Base-by-base conservation (phyloP, 2,113 vertebrate genomes). In the Pterocles burchelli region DNA sequence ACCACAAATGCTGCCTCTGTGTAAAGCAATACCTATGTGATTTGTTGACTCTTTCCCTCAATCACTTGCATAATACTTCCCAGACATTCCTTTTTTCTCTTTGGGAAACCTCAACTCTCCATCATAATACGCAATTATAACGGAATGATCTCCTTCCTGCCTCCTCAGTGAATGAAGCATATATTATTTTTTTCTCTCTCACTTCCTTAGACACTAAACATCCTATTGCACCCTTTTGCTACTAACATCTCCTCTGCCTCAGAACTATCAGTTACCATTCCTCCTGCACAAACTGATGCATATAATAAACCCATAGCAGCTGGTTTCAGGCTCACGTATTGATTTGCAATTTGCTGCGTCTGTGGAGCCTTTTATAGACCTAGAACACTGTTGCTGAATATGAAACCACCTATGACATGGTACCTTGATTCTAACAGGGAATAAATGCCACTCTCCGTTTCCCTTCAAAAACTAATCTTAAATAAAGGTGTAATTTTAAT, bases 401-500 rank as follows among this genome's bases (percentile, higher is more conserved):
- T 6, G 14, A 62, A 66, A 57, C 16, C 13, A 71, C 19, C 29
- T 63, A 21, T 33, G 43, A 84, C 61, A 71, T 0, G 0, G 46
- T n/a, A 73, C 19, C 45, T 65, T 72, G 48, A 88, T 68, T 90
- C 74, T 76, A 79, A 89, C 26, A 66, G 49, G 36, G 36, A 92
- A 72, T 85, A 93, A 95, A 93, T 76, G 25, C 49, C 48, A 90
- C 68, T 45, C 46, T 66, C 63, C 5, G 1, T 51, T 76, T 83
- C 72, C 13, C 28, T 80, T 93, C 31, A 75, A 92, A 87, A 90
- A 66, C 67, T 55, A 76, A 41, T 58, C 85, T 68, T 91, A 80
- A 94, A 88, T 36, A 85, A 90, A 96, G 72, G 55, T 62, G 46
- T 38, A 92, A 83, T 90, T 92, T 94, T 66, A 85, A 93, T 2